Evolutionary conservation across 2,797 vertebrate genomes (phyloP), one percentile per base, ranked within the genome.

Genomic region (Triplophysa yarkandensis): DNA sequence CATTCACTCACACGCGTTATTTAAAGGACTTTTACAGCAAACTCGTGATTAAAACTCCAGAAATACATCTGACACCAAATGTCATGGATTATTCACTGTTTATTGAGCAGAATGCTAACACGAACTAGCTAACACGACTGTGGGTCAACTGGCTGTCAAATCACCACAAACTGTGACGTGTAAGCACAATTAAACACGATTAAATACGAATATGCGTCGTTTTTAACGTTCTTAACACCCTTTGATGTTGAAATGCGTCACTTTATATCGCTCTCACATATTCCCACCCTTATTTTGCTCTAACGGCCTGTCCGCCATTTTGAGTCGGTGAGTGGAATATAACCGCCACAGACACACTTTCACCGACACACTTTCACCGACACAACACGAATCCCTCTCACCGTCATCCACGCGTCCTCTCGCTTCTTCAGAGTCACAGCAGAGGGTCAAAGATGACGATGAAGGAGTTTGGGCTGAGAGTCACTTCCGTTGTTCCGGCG

Each of bases 221-320:
- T 63, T n/a, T n/a, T n/a, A n/a, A n/a, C n/a, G n/a, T n/a, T 2
- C 27, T 25, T 23, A 17, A 14, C 25, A 23, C 9, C 5, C 43
- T 4, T 39, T 55, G 61, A 39, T 5, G 44, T 1, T 25, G 21
- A 4, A 16, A 58, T 19, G 9, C 2, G 39, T 34, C 25, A 46
- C 25, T 57, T 66, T 43, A 36, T 21, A 57, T 14, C 50, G 19
- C 32, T 63, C 34, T 64, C 9, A 60, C 27, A 32, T 17, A 81
- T 44, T 80, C 71, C 80, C 83, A 87, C 85, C 86, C 84, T 83
- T 80, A 80, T 70, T 81, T 86, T 85, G 89, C 85, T 86, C 91
- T 84, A 85, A 92, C 92, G 94, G 94, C 91, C 92, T 90, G 89
- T 90, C 95, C 94, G 96, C 96, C 96, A 97, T 97, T 98, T 97